Percentiles rank a stretch among this genome's conserved stretches.
Conservation (phyloP, 1,140 invertebrate species). For the roundworm (Caenorhabditis elegans) region DNA sequence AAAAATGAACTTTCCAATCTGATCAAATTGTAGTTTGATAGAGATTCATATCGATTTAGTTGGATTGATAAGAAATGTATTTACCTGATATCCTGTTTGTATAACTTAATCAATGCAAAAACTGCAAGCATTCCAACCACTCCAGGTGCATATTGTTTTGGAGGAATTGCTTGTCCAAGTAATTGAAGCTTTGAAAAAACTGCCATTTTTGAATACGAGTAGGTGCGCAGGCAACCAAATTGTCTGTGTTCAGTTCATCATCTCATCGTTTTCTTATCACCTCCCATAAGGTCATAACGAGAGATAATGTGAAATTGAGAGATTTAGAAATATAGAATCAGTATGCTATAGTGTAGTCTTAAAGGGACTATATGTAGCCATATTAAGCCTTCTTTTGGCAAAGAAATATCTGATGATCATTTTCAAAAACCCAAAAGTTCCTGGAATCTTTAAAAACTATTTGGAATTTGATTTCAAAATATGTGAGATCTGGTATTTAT, state of each 20-base stretch:
- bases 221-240: neutral
- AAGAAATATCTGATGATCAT: too few species aligned
- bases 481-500: too few species aligned
- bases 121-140: slow-evolving; percentile 13
- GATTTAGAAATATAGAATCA: neutral
- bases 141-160: slow-evolving; percentile 18
- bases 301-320: neutral
- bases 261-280: slow-evolving; percentile 18
- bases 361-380: too few species aligned
- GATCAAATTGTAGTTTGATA: slow-evolving; percentile 9
- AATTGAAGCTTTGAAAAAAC: slow-evolving; percentile 20
- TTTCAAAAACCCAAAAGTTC: too few species aligned
- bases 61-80: neutral
- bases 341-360: slow-evolving; percentile 10
- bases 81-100: slow-evolving; percentile 15
- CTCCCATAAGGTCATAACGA: neutral
- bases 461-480: too few species aligned
- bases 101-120: slow-evolving; percentile 17
- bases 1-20: neutral
- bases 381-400: neutral
- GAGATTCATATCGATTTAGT: too few species aligned
- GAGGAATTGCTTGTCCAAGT: neutral
- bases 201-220: neutral
- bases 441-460: too few species aligned
- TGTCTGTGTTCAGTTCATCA: slow-evolving; percentile 23